Base-by-base conservation (phyloP, 2,113 vertebrate genomes). In the Acanthochromis polyacanthus region DNA sequence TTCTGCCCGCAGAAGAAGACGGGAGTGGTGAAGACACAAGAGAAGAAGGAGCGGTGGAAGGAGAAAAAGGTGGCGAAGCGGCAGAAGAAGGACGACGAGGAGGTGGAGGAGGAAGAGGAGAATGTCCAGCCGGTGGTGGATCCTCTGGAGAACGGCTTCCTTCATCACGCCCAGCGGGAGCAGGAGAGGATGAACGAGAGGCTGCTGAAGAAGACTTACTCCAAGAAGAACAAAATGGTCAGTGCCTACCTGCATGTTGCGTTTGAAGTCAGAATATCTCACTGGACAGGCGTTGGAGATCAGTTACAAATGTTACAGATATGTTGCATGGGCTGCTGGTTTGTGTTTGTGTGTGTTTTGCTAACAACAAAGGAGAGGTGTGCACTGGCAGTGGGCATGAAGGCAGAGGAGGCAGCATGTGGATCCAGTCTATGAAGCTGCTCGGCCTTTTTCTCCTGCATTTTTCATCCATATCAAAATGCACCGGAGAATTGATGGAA, bases 191-290 rank as follows among this genome's bases (percentile, higher is more conserved):
- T 96, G 88, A 96, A 96, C 4, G 97, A 98, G 57, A 88, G 95
- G 62, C 96, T 96, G 80, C 95, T 96, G 92, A 98, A 96, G 94
- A 99, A 95, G 89, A 93, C 95, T 0, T 97, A 97, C 6, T 93
- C 96, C 85, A 98, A 99, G 94, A 95, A 96, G 63, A 94, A 95
- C 84, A 96, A 97, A 87, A 97, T 96, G 97, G 98, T 99, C 90
- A 93, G 96, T 91, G 95, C 73, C 55, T 0, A 36, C 30, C 14
- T 32, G 23, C 3, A 1, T 22, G 5, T 12, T 1, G 6, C 16
- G 30, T 53, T 48, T 12, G n/a, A 32, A 3, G 45, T 10, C 19
- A 12, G 25, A 50, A 1, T 40, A 20, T 60, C 28, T 53, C 11
- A 28, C 12, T 23, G 19, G 25, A 56, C 7, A 11, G 2, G 8